A percentile compares a stretch with the other conserved stretches of the same genome.
phyloP scores from a whole-genome alignment of 2,888 invertebrate genomes.

The Polyommatus icarus region DNA sequence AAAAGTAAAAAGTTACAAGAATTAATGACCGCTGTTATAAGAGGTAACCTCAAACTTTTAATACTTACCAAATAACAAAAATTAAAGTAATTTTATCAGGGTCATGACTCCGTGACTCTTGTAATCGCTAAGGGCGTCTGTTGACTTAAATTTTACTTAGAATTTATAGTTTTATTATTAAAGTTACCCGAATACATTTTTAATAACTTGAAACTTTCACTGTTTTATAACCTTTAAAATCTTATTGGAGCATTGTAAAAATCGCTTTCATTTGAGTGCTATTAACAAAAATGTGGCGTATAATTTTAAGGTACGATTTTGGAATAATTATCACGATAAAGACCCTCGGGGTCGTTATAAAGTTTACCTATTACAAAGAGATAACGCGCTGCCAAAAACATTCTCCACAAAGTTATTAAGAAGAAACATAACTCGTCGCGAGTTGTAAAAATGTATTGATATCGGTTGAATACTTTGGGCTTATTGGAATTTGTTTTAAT shows the following conservation, averaged over 20 bases:
- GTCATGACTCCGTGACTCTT: conserved; percentile 4
- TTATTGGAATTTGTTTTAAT: not conserved
- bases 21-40: not conserved
- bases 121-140: conserved; percentile 21
- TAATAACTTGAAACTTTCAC: not conserved
- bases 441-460: conserved; percentile 19
- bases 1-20: conserved; percentile 4
- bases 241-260: not conserved
- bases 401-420: conserved; percentile 35
- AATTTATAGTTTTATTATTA: conserved; percentile 11
- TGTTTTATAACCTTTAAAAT: conserved; percentile 5
- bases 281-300: not conserved
- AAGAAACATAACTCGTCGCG: conserved; percentile 21
- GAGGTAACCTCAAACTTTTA: not conserved
- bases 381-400: conserved; percentile 43
- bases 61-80: conserved; percentile 12
- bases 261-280: not conserved
- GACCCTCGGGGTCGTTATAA: conserved; percentile 38
- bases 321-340: conserved; percentile 38
- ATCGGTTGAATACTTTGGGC: not conserved
- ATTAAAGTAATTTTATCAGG: conserved; percentile 17
- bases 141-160: not conserved
- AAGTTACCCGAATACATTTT: not conserved
- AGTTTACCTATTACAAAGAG: conserved; percentile 43
- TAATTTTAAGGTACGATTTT: conserved; percentile 20